A percentile compares a stretch with the other conserved stretches of the same genome.
Evolutionary conservation across 2,888 invertebrate species (phyloP).

Genomic region (Trachelus iudaicus): DNA sequence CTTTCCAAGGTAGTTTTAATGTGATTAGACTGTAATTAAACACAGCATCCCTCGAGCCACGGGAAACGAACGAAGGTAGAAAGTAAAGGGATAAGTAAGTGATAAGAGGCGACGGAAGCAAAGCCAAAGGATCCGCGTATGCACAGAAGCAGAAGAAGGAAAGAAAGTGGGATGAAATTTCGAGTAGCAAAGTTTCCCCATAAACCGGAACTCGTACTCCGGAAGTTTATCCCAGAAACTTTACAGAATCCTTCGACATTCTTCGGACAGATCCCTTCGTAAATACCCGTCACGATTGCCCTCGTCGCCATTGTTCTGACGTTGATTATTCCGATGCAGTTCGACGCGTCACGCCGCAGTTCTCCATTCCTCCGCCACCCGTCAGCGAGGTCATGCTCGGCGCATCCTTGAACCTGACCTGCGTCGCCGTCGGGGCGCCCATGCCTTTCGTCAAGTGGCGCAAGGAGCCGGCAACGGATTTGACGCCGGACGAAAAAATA

Average conservation of each 20-base stretch:
- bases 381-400: conserved; percentile 92
- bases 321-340: conserved; percentile 69
- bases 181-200: neutral
- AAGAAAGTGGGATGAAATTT: neutral
- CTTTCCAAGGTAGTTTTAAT: neutral
- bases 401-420: conserved; percentile 90
- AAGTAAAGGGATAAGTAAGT: neutral
- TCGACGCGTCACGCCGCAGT: conserved; percentile 93
- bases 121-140: neutral
- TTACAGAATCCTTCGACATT: no score
- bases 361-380: conserved; percentile 90
- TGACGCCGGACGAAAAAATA: conserved; percentile 89
- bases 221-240: neutral
- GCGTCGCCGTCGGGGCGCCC: conserved; percentile 97
- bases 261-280: no score
- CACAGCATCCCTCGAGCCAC: neutral
- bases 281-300: neutral
- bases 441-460: conserved; percentile 98
- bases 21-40: neutral
- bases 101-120: neutral
- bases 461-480: conserved; percentile 82
- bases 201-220: neutral
- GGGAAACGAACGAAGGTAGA: neutral
- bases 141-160: neutral
- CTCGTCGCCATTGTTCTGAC: neutral